phyloP scores from a whole-genome alignment of 1,140 invertebrate genomes.

The Sesamia nonagrioides region DNA sequence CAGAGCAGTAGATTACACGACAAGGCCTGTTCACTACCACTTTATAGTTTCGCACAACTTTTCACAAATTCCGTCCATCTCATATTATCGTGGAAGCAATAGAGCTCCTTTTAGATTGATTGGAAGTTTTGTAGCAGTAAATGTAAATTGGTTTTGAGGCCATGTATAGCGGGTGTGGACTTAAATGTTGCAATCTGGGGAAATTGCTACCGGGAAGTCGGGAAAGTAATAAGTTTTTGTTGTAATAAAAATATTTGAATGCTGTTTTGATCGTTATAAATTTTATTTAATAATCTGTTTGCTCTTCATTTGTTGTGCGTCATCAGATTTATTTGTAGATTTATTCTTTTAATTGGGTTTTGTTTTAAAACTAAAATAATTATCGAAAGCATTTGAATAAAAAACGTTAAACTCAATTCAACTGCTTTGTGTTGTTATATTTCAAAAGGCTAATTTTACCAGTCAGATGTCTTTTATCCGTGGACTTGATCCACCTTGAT shows the following conservation, averaged over 20 bases:
- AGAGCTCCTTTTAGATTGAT: constrained; percentile 26
- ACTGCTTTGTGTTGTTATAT: too few species aligned
- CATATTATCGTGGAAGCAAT: not conserved
- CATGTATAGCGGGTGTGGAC: constrained; percentile 40
- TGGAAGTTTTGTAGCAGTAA: not conserved
- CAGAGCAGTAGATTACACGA: constrained; percentile 52
- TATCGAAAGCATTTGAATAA: too few species aligned
- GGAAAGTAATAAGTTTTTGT: constrained; percentile 40
- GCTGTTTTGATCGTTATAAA: constrained; percentile 5
- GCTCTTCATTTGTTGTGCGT: too few species aligned
- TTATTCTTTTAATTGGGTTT: too few species aligned
- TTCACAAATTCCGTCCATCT: not conserved
- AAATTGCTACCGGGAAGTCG: constrained; percentile 53
- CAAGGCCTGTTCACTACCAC: constrained; percentile 39
- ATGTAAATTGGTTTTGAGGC: constrained; percentile 30
- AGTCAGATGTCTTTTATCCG: too few species aligned
- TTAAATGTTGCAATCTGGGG: constrained; percentile 53
- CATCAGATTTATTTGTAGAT: too few species aligned
- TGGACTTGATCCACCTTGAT: too few species aligned
- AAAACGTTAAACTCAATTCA: too few species aligned
- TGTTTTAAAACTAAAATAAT: too few species aligned
- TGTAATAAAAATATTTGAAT: constrained; percentile 37
- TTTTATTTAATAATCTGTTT: not conserved
- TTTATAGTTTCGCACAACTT: constrained; percentile 21
- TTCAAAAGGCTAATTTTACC: too few species aligned